A percentile compares a stretch with the other conserved stretches of the same genome.
These are phyloP conservation scores for Gymnobelideus leadbeateri DNA, from an alignment of 2,113 vertebrate species.

Conservation along the genomic window DNA sequence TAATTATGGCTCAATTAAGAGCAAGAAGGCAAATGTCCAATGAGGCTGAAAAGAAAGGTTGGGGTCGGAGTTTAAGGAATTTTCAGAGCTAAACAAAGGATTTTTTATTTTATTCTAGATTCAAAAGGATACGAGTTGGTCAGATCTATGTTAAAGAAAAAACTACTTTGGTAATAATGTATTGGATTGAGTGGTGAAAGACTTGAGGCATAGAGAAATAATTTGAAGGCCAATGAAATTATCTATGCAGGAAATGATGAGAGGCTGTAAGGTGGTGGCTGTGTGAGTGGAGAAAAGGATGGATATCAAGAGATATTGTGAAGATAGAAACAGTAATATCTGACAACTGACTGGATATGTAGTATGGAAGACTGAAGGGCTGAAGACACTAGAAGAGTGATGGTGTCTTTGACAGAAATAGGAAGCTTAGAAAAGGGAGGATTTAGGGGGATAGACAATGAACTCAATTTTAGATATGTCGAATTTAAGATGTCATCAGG, in stretches of 20 bases:
- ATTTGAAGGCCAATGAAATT: neutral
- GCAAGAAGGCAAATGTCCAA: neutral
- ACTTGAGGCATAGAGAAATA: neutral
- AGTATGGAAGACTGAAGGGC: neutral
- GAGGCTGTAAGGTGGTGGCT: neutral
- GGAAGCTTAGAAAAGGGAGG: neutral
- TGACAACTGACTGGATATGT: neutral
- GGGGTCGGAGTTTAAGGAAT: neutral
- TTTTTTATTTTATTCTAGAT: neutral
- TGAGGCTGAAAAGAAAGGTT: neutral
- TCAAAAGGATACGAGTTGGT: neutral
- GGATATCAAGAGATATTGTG: neutral
- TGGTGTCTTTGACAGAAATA: neutral
- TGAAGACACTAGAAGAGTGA: neutral
- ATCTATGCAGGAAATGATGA: neutral
- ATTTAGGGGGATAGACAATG: neutral
- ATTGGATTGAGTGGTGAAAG: neutral
- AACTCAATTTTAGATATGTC: neutral
- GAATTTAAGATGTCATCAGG: neutral
- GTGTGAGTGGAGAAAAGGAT: neutral
- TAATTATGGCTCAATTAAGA: neutral
- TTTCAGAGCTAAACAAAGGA: neutral
- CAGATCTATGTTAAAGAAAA: neutral
- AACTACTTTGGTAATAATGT: neutral
- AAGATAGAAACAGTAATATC: neutral